These are phyloP conservation scores for Iguana delicatissima DNA, from an alignment of 2,797 vertebrate genomes.

Conservation along the genomic window DNA sequence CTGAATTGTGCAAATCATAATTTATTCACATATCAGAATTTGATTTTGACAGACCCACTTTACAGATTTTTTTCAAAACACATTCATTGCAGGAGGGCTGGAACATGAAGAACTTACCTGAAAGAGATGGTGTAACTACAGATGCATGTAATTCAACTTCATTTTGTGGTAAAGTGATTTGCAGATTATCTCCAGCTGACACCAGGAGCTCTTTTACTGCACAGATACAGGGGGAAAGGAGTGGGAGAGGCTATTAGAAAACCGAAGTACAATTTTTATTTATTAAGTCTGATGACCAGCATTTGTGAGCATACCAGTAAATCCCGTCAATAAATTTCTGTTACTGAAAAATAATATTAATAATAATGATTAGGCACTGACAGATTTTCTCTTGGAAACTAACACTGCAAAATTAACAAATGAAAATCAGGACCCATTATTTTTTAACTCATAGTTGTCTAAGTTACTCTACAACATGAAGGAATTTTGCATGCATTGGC, in stretches of 20 bases:
- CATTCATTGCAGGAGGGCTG: background rate
- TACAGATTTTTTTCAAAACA: background rate
- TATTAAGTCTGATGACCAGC: background rate
- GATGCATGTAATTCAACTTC: conserved; percentile 78
- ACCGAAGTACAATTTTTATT: background rate
- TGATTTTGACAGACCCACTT: background rate
- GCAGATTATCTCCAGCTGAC: conserved; percentile 78
- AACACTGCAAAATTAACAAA: background rate
- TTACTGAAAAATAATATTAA: background rate
- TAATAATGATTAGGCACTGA: background rate
- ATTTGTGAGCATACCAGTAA: background rate
- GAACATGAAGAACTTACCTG: conserved; percentile 75
- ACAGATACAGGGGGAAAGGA: conserved; percentile 30
- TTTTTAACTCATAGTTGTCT: too few relatives aligned
- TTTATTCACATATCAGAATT: background rate
- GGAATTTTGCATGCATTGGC: background rate
- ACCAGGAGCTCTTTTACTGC: conserved; percentile 77
- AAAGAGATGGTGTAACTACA: conserved; percentile 71
- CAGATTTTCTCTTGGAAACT: background rate
- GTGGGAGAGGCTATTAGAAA: background rate
- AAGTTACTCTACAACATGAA: background rate
- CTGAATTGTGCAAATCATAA: background rate
- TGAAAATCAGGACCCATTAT: background rate
- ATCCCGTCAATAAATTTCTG: fast-evolving
- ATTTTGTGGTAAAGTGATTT: conserved; percentile 75